phyloP scores from a whole-genome alignment of 2,888 invertebrate genomes.

The Napeogenes sylphis region DNA sequence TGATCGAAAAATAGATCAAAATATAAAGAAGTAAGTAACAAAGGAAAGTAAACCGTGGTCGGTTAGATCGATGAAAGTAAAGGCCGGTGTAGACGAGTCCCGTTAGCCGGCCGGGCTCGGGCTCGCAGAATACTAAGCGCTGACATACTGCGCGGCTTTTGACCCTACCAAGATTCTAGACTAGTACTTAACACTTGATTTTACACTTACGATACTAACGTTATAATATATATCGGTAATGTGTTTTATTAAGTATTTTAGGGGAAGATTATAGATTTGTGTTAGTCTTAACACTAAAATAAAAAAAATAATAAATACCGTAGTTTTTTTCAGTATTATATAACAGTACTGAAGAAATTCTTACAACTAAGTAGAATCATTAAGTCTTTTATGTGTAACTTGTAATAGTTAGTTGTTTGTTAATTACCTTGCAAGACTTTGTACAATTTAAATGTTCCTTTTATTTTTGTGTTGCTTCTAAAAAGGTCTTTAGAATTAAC shows the following conservation, averaged over 20 bases:
- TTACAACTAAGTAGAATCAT: slow-evolving; percentile 28
- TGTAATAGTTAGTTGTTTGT: slow-evolving; percentile 22
- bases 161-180: slow-evolving; percentile 76
- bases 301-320: not conserved
- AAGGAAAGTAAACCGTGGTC: slow-evolving; percentile 76
- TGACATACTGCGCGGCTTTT: slow-evolving; percentile 78
- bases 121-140: slow-evolving; percentile 76
- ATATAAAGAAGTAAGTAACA: slow-evolving; percentile 63
- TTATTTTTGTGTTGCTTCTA: slow-evolving; percentile 23
- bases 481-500: slow-evolving; percentile 41
- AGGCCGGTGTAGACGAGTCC: slow-evolving; percentile 73
- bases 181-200: slow-evolving; percentile 65
- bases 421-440: slow-evolving; percentile 36
- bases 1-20: slow-evolving; percentile 35
- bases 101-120: slow-evolving; percentile 69
- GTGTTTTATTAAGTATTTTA: slow-evolving; percentile 16
- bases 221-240: slow-evolving; percentile 1
- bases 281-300: not conserved
- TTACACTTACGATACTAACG: slow-evolving; percentile 35
- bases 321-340: not conserved
- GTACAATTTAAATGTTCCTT: slow-evolving; percentile 45
- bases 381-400: not conserved
- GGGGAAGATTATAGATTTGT: not conserved
- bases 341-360: slow-evolving; percentile 19
- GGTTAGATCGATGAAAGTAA: slow-evolving; percentile 76